Conservation (phyloP, 2,113 vertebrate genomes). For the Macaca nemestrina region DNA sequence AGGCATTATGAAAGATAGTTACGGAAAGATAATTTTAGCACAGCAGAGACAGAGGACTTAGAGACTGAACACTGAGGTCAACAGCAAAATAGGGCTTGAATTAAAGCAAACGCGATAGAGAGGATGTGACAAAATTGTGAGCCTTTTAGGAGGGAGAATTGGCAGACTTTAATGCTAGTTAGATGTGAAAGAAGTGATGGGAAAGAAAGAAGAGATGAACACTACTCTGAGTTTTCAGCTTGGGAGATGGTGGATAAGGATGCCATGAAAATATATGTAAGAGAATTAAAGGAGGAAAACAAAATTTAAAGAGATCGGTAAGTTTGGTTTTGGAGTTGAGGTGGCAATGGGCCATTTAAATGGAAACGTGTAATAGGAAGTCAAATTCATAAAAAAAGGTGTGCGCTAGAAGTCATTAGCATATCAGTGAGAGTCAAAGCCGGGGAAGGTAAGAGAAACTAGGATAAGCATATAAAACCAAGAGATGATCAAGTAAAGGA, state of each 20-base stretch:
- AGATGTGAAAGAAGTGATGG: not conserved
- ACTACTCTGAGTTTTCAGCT: not conserved
- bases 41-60: not conserved
- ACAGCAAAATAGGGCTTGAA: not conserved
- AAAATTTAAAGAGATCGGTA: not conserved
- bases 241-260: not conserved
- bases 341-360: not conserved
- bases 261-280: not conserved
- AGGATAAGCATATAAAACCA: not conserved
- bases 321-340: not conserved
- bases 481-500: not conserved
- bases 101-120: not conserved
- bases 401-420: not conserved
- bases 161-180: not conserved
- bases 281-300: not conserved
- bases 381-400: not conserved
- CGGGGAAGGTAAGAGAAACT: not conserved
- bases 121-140: not conserved
- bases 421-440: not conserved
- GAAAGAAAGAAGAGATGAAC: not conserved
- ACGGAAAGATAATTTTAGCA: not conserved
- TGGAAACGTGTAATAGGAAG: not conserved
- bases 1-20: constrained; percentile 5
- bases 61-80: not conserved
- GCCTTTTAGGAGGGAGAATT: not conserved